Conservation (phyloP, 2,888 invertebrate species). For the Diadegma fenestrale region DNA sequence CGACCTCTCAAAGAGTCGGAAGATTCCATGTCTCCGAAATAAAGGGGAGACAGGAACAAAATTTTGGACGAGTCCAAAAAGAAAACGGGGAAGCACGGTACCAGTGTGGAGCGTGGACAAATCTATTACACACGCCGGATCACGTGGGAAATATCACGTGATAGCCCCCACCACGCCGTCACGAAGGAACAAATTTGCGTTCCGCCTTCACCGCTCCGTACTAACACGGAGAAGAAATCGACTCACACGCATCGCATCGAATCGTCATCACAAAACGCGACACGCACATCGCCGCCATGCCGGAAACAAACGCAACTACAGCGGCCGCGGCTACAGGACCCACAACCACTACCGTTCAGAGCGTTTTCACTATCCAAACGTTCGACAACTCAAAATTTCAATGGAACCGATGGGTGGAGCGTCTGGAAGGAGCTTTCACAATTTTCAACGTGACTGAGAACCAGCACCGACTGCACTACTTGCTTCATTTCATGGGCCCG, state of each 20-base stretch:
- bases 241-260: background rate
- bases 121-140: no score
- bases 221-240: background rate
- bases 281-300: background rate
- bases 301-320: background rate
- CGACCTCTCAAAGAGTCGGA: no score
- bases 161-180: no score
- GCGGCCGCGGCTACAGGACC: no score
- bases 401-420: conserved; percentile 60
- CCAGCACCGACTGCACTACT: conserved; percentile 25
- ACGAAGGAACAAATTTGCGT: no score
- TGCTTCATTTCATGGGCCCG: conserved; percentile 51
- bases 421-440: conserved; percentile 46
- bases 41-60: background rate
- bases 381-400: no score
- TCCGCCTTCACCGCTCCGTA: no score
- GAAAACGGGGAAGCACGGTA: background rate
- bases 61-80: background rate
- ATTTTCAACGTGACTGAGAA: conserved; percentile 39
- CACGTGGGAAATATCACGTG: no score
- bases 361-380: no score
- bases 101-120: no score
- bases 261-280: background rate
- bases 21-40: conserved; percentile 1
- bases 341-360: no score